These are phyloP conservation scores for Euphydryas editha DNA, from an alignment of 2,888 invertebrate genomes.

Conservation along the genomic window DNA sequence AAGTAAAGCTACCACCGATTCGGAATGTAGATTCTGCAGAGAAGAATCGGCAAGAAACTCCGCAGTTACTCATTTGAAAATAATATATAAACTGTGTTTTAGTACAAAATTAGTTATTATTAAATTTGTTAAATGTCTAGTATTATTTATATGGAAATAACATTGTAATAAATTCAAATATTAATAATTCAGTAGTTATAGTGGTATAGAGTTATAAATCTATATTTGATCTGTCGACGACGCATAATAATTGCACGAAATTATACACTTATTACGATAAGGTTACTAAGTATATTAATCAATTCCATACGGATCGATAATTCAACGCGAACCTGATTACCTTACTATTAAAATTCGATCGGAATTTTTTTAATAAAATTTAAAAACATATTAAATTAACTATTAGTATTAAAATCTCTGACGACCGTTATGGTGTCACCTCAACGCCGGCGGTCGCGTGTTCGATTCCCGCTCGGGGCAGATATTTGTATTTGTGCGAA, in stretches of 20 bases:
- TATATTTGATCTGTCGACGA: conserved; percentile 34
- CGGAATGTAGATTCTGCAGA: too few relatives aligned
- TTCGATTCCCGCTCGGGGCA: too few relatives aligned
- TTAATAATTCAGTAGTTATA: conserved; percentile 25
- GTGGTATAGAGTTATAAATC: conserved; percentile 31
- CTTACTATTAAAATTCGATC: conserved; percentile 24
- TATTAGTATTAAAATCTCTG: not conserved
- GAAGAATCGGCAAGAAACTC: too few relatives aligned
- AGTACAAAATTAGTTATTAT: too few relatives aligned
- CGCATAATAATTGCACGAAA: conserved; percentile 49
- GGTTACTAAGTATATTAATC: conserved; percentile 49
- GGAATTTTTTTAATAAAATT: not conserved
- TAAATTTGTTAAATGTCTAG: too few relatives aligned
- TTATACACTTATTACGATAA: conserved; percentile 60
- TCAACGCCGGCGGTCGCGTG: too few relatives aligned
- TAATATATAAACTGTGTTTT: too few relatives aligned
- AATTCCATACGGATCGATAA: conserved; percentile 47
- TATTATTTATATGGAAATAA: not conserved
- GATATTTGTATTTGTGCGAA: too few relatives aligned
- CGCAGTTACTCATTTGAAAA: too few relatives aligned
- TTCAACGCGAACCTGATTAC: conserved; percentile 29
- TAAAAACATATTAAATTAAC: not conserved
- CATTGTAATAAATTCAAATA: conserved; percentile 17
- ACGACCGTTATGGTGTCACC: too few relatives aligned
- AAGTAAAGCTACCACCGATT: too few relatives aligned